Evolutionary conservation across 2,888 invertebrate species (phyloP).

Genomic region (Bembecia ichneumoniformis): DNA sequence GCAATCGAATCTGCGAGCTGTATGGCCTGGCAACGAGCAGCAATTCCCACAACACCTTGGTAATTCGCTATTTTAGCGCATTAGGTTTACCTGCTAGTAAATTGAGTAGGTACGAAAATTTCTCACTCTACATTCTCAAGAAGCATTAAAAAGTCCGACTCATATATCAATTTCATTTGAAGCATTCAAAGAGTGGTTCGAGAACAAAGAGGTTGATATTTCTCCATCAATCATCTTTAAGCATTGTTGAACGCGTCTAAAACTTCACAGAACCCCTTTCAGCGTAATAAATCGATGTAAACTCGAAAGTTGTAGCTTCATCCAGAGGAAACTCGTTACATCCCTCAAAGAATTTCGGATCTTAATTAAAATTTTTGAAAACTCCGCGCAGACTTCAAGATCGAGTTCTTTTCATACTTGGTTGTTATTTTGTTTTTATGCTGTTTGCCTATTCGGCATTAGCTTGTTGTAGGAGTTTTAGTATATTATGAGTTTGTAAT

Average conservation of each 20-base stretch:
- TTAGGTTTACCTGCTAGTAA: too few relatives aligned
- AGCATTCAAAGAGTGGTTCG: neutral
- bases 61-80: too few relatives aligned
- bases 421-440: too few relatives aligned
- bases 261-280: conserved; percentile 3
- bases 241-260: conserved; percentile 1
- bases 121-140: too few relatives aligned
- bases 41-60: too few relatives aligned
- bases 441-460: too few relatives aligned
- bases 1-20: too few relatives aligned
- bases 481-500: too few relatives aligned
- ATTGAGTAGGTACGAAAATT: too few relatives aligned
- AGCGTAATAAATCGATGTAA: conserved; percentile 6
- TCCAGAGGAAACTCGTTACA: conserved; percentile 6
- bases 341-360: conserved; percentile 4
- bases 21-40: too few relatives aligned
- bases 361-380: conserved; percentile 4
- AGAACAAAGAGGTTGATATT: conserved; percentile 5
- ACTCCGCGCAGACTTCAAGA: neutral
- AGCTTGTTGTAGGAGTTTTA: too few relatives aligned
- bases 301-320: conserved; percentile 9
- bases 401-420: too few relatives aligned
- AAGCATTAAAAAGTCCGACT: neutral
- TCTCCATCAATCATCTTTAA: conserved; percentile 3
- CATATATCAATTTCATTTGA: conserved; percentile 6